These are phyloP conservation scores for Dolichomitus sp. DNA, from an alignment of 2,888 invertebrate species.

Conservation along the genomic window DNA sequence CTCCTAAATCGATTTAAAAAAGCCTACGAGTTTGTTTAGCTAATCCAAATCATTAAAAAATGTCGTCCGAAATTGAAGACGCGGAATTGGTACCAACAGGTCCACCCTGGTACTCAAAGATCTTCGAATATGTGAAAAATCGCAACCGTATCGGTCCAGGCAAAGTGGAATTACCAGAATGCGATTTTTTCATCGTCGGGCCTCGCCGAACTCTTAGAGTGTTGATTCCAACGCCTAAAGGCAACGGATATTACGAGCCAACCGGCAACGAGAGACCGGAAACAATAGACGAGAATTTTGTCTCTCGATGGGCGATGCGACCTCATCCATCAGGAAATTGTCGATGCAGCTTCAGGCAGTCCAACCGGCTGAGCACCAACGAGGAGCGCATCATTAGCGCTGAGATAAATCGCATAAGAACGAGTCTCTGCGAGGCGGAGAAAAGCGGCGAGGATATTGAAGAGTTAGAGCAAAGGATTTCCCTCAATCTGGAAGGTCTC, in stretches of 20 bases:
- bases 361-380: slow-evolving; percentile 75
- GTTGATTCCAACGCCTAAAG: slow-evolving; percentile 75
- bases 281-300: slow-evolving; percentile 83
- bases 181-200: slow-evolving; percentile 82
- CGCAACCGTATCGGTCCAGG: slow-evolving; percentile 80
- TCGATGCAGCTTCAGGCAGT: slow-evolving; percentile 82
- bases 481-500: slow-evolving; percentile 73
- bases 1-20: background rate
- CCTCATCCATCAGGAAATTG: slow-evolving; percentile 83
- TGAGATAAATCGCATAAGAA: slow-evolving; percentile 81
- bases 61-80: slow-evolving; percentile 64
- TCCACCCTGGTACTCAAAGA: slow-evolving; percentile 78
- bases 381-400: slow-evolving; percentile 78
- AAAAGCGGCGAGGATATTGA: slow-evolving; percentile 77
- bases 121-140: slow-evolving; percentile 78
- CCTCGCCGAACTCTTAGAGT: slow-evolving; percentile 81
- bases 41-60: background rate
- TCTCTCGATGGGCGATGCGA: slow-evolving; percentile 80
- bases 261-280: slow-evolving; percentile 77
- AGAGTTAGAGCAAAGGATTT: slow-evolving; percentile 78
- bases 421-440: slow-evolving; percentile 82
- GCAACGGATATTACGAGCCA: slow-evolving; percentile 77
- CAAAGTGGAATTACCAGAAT: slow-evolving; percentile 79
- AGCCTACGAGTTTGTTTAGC: background rate
- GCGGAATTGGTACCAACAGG: slow-evolving; percentile 50